phyloP scores from a whole-genome alignment of 2,113 vertebrate species.

The Planiliza haematocheilus region DNA sequence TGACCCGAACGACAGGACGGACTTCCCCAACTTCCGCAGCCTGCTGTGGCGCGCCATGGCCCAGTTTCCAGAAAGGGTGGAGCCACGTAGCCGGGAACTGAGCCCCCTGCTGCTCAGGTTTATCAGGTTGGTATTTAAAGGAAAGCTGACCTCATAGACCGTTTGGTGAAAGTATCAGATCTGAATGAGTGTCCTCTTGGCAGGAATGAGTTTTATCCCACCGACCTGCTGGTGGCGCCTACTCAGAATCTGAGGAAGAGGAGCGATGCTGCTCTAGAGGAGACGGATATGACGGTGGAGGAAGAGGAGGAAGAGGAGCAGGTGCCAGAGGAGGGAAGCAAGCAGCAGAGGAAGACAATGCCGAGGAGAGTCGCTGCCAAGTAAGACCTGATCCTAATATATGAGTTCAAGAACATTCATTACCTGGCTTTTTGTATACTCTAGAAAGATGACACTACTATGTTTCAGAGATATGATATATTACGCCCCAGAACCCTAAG shows the following conservation, averaged over 20 bases:
- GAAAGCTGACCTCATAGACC: neutral
- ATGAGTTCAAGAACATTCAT: no score
- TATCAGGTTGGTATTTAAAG: slow-evolving; percentile 83
- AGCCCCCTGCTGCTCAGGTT: slow-evolving; percentile 94
- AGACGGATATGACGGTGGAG: slow-evolving; percentile 47
- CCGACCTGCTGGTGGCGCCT: slow-evolving; percentile 91
- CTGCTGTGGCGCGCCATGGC: slow-evolving; percentile 92
- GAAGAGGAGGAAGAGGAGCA: slow-evolving; percentile 69
- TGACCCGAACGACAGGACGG: slow-evolving; percentile 84
- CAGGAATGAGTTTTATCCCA: slow-evolving; percentile 94
- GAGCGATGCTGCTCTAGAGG: slow-evolving; percentile 50
- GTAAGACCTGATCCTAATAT: slow-evolving; percentile 76
- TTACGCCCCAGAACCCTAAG: no score
- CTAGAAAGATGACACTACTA: no score
- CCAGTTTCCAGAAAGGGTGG: slow-evolving; percentile 91
- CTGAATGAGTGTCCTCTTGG: neutral
- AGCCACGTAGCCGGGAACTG: slow-evolving; percentile 92
- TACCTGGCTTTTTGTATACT: no score
- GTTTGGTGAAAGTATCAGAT: neutral
- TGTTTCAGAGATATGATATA: no score
- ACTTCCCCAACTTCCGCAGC: slow-evolving; percentile 93
- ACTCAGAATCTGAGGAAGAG: slow-evolving; percentile 89
- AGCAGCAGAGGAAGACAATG: slow-evolving; percentile 80
- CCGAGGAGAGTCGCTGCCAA: slow-evolving; percentile 92
- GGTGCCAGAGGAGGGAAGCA: slow-evolving; percentile 51